phyloP scores from a whole-genome alignment of 2,888 invertebrate genomes.

The Rhagium mordax region DNA sequence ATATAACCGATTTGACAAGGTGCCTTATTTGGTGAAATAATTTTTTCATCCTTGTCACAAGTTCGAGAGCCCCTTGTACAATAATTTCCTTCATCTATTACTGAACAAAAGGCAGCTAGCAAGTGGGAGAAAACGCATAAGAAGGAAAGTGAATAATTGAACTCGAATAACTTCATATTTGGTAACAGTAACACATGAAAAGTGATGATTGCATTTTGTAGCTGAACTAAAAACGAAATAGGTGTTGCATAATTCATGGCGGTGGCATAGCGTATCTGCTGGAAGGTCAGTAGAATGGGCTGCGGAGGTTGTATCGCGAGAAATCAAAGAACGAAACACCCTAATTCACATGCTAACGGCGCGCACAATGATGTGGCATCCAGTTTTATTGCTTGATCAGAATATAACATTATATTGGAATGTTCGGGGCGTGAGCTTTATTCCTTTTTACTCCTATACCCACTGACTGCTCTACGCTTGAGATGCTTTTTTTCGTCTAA shows the following conservation, averaged over 20 bases:
- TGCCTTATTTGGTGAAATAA: too few species aligned
- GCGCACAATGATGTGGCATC: slow-evolving; percentile 68
- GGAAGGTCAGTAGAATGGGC: slow-evolving; percentile 63
- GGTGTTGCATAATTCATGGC: slow-evolving; percentile 64
- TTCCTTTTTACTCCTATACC: slow-evolving; percentile 45
- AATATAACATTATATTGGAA: slow-evolving; percentile 65
- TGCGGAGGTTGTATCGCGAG: slow-evolving; percentile 59
- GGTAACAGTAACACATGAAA: slow-evolving; percentile 42
- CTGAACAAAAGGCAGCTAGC: too few species aligned
- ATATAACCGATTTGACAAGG: too few species aligned
- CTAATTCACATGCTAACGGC: slow-evolving; percentile 68
- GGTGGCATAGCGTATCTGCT: slow-evolving; percentile 58
- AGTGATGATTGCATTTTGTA: slow-evolving; percentile 52
- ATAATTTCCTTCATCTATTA: too few species aligned
- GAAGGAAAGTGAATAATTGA: slow-evolving; percentile 29
- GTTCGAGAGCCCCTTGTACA: too few species aligned
- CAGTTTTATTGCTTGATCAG: slow-evolving; percentile 70
- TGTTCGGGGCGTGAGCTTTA: slow-evolving; percentile 65
- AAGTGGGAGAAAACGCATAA: not conserved
- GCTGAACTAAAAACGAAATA: slow-evolving; percentile 53
- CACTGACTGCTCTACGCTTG: slow-evolving; percentile 3
- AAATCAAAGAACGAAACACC: slow-evolving; percentile 67
- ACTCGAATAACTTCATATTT: slow-evolving; percentile 13
- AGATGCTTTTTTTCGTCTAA: slow-evolving; percentile 19
- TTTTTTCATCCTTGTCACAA: too few species aligned